Percentiles rank a stretch among this genome's conserved stretches.
Evolutionary conservation across 1,140 invertebrate species (phyloP).

Genomic region (Popillia japonica): DNA sequence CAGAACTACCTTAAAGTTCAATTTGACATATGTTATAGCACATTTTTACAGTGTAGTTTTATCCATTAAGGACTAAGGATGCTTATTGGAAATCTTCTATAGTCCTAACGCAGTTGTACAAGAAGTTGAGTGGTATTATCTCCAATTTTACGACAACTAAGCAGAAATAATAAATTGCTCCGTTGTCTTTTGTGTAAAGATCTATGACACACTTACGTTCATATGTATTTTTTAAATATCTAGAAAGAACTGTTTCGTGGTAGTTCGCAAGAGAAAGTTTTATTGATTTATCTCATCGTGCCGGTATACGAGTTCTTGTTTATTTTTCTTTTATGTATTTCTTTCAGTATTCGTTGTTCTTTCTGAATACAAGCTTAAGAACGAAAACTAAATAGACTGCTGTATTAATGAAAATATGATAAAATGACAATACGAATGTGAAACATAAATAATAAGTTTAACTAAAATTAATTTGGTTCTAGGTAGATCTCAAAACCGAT

Average conservation of each 20-base stretch:
- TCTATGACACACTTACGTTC: neutral
- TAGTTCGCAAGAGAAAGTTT: neutral
- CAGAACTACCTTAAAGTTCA: neutral
- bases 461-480: too few relatives aligned
- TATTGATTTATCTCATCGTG: neutral
- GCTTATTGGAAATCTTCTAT: neutral
- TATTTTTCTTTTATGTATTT: neutral
- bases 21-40: constrained; percentile 8
- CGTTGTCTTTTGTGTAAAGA: neutral
- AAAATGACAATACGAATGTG: too few relatives aligned
- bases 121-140: neutral
- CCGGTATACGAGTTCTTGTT: neutral
- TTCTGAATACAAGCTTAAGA: neutral
- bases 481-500: too few relatives aligned
- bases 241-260: neutral
- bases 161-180: neutral
- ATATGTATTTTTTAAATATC: neutral
- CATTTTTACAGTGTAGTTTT: neutral
- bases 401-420: too few relatives aligned
- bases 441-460: too few relatives aligned
- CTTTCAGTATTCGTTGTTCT: neutral
- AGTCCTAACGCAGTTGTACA: neutral
- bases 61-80: neutral
- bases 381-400: neutral
- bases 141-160: neutral